phyloP scores from a whole-genome alignment of 2,113 vertebrate genomes.

The Pseudonaja textilis region DNA sequence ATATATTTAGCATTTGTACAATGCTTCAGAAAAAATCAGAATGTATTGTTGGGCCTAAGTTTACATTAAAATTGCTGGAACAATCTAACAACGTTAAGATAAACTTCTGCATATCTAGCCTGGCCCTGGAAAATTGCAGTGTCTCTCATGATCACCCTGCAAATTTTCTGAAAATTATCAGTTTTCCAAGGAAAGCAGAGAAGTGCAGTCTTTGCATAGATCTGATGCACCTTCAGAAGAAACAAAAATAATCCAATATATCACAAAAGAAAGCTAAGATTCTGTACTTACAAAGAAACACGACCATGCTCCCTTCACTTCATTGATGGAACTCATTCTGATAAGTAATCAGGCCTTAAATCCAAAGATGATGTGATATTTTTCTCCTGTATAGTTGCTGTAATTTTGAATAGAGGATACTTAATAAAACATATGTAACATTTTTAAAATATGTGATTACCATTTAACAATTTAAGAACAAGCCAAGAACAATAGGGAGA shows the following conservation, averaged over 20 bases:
- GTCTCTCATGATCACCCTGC: neutral
- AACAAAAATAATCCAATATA: neutral
- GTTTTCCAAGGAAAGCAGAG: neutral
- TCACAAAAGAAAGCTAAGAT: neutral
- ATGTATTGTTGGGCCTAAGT: neutral
- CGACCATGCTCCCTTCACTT: neutral
- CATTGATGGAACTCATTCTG: neutral
- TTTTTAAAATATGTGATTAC: neutral
- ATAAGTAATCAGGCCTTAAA: neutral
- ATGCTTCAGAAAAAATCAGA: neutral
- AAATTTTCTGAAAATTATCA: neutral
- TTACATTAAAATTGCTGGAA: neutral
- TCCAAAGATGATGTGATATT: neutral
- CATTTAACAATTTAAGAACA: neutral
- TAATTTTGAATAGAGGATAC: neutral
- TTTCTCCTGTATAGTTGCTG: too few relatives aligned
- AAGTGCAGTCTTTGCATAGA: neutral
- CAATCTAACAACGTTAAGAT: neutral
- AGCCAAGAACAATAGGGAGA: too few relatives aligned
- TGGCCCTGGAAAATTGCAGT: neutral
- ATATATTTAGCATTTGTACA: neutral
- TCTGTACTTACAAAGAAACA: neutral
- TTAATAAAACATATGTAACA: neutral
- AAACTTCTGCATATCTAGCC: neutral
- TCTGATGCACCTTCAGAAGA: neutral